phyloP scores from a whole-genome alignment of 2,113 vertebrate genomes.

The Mohoua ochrocephala region DNA sequence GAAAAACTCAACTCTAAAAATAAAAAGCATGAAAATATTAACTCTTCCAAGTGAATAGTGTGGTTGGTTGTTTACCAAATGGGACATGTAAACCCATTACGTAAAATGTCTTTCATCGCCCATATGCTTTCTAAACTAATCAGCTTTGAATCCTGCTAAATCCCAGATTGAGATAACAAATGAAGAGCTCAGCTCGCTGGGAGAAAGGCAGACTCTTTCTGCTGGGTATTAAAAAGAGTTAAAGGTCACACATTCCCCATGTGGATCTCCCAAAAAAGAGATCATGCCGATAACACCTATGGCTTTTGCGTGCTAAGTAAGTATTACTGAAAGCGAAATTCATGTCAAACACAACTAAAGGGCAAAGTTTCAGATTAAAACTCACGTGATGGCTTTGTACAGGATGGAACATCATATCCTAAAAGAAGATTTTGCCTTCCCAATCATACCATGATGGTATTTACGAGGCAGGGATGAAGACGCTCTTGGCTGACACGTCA shows the following conservation, averaged over 20 bases:
- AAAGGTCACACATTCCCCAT: constrained; percentile 44
- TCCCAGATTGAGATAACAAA: constrained; percentile 85
- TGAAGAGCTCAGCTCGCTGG: constrained; percentile 72
- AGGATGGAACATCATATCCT: background rate
- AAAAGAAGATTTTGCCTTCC: constrained; percentile 15
- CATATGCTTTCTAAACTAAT: constrained; percentile 84
- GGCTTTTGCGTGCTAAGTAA: background rate
- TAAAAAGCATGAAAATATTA: background rate
- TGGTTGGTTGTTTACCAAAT: constrained; percentile 58
- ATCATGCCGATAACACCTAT: background rate
- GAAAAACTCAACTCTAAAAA: background rate
- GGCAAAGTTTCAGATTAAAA: constrained; percentile 10
- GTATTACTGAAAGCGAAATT: constrained; percentile 2
- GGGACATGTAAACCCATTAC: constrained; percentile 81
- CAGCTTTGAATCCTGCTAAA: constrained; percentile 87
- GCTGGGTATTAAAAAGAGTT: constrained; percentile 14
- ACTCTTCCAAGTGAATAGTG: background rate
- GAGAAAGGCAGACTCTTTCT: constrained; percentile 64
- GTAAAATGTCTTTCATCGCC: constrained; percentile 78
- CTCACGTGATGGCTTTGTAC: background rate
- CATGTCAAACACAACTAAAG: background rate
- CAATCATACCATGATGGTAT: background rate
- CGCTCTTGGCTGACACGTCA: accelerated
- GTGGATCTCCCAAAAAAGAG: constrained; percentile 36
- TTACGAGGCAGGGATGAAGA: background rate